Evolutionary conservation across 1,140 invertebrate genomes (phyloP).

Genomic region (Pogonus chalceus): DNA sequence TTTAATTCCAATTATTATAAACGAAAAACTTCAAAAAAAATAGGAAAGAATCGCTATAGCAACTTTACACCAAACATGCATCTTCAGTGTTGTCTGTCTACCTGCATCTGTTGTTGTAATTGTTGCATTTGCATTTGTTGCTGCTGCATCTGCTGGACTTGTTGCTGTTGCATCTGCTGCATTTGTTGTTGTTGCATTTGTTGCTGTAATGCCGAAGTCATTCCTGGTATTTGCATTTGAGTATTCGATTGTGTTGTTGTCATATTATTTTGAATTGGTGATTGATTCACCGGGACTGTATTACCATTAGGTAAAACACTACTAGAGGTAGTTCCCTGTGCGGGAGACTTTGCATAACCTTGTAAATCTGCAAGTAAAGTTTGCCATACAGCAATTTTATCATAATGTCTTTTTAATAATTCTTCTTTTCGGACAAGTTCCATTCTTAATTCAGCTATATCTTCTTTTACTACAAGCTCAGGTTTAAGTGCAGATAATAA

Average conservation of each 20-base stretch:
- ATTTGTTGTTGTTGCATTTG: conserved; percentile 42
- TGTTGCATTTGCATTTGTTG: conserved; percentile 43
- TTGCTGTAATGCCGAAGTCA: conserved; percentile 31
- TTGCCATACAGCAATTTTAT: conserved; percentile 85
- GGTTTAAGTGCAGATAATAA: conserved; percentile 82
- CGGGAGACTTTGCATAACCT: conserved; percentile 40
- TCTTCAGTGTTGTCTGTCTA: conserved; percentile 26
- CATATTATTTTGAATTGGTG: conserved; percentile 26
- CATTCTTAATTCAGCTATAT: conserved; percentile 71
- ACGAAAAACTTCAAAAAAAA: too few relatives aligned
- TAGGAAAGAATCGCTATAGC: too few relatives aligned
- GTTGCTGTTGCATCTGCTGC: conserved; percentile 42
- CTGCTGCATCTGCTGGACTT: conserved; percentile 36
- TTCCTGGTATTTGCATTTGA: conserved; percentile 15
- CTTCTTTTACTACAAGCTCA: conserved; percentile 84
- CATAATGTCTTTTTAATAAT: conserved; percentile 78
- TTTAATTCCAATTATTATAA: too few relatives aligned
- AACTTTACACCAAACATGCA: not conserved
- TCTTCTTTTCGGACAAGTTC: conserved; percentile 82
- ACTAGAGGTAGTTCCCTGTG: conserved; percentile 32
- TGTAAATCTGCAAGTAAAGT: conserved; percentile 66
- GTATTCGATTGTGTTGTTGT: conserved; percentile 20
- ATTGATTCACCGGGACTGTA: conserved; percentile 20
- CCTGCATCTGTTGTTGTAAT: conserved; percentile 33
- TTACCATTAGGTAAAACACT: conserved; percentile 13